These are phyloP conservation scores for Cataglyphis livida DNA, from an alignment of 2,888 invertebrate species.

Conservation along the genomic window DNA sequence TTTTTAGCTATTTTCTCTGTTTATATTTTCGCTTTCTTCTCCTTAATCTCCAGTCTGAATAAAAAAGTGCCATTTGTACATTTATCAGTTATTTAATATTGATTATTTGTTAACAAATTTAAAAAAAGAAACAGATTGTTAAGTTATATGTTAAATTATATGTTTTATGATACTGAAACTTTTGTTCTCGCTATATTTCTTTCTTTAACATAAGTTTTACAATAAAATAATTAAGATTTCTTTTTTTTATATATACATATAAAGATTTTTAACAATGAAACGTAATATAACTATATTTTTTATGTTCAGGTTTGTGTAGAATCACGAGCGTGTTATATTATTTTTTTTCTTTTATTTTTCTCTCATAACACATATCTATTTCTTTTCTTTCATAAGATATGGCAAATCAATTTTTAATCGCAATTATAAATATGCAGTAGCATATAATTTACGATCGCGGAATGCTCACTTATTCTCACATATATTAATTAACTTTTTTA, in stretches of 20 bases:
- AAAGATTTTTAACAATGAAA: background rate
- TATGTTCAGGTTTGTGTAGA: background rate
- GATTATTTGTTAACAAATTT: background rate
- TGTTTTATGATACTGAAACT: background rate
- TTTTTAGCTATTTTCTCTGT: slow-evolving; percentile 10
- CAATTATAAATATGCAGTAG: background rate
- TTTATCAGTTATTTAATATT: slow-evolving; percentile 11
- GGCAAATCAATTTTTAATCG: background rate
- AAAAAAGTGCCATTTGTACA: background rate
- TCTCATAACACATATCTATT: no score
- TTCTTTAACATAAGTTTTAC: background rate
- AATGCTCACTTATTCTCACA: background rate
- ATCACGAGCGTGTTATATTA: background rate
- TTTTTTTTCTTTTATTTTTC: background rate
- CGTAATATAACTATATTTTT: background rate
- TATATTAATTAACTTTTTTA: background rate
- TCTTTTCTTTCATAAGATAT: background rate
- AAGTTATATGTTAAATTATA: background rate
- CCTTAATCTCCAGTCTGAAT: background rate
- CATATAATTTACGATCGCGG: background rate
- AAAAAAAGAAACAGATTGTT: background rate
- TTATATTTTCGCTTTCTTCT: slow-evolving; percentile 3
- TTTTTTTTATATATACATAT: background rate
- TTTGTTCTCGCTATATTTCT: background rate
- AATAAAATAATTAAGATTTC: background rate